phyloP scores from a whole-genome alignment of 35 echinoderm and acorn worm species.

The Apostichopus japonicus region DNA sequence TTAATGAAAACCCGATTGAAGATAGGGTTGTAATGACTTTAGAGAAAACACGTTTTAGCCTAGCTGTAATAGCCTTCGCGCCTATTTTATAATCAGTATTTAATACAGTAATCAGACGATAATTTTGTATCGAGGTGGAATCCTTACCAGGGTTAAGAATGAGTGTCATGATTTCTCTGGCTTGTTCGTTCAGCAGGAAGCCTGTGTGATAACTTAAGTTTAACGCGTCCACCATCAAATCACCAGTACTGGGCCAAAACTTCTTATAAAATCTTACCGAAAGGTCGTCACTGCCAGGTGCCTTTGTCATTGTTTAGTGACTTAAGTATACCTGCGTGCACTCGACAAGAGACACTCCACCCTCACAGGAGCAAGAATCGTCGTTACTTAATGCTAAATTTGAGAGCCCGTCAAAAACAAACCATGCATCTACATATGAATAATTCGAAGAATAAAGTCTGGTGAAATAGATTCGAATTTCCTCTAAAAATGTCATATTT shows the following conservation, averaged over 20 bases:
- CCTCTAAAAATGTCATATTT: not conserved
- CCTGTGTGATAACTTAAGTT: not conserved
- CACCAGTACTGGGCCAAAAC: not conserved
- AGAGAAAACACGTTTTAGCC: no score
- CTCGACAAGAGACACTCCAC: not conserved
- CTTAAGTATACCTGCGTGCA: not conserved
- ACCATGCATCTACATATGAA: not conserved
- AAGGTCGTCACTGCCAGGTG: slow-evolving; percentile 33
- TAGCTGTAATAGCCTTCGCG: no score
- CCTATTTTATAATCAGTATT: no score
- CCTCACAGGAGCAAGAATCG: not conserved
- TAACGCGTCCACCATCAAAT: not conserved
- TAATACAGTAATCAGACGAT: no score
- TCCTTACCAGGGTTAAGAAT: no score
- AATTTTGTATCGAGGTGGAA: no score
- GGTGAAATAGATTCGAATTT: not conserved
- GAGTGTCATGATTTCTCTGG: no score
- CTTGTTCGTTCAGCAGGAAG: no score
- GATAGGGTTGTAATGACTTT: no score
- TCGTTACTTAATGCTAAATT: not conserved
- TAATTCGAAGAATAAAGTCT: not conserved
- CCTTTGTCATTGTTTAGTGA: not conserved
- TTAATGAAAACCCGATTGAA: no score
- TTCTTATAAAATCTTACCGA: not conserved
- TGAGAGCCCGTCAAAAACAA: not conserved